These are phyloP conservation scores for Labeo rohita DNA, from an alignment of 2,113 vertebrate genomes.

Conservation along the genomic window DNA sequence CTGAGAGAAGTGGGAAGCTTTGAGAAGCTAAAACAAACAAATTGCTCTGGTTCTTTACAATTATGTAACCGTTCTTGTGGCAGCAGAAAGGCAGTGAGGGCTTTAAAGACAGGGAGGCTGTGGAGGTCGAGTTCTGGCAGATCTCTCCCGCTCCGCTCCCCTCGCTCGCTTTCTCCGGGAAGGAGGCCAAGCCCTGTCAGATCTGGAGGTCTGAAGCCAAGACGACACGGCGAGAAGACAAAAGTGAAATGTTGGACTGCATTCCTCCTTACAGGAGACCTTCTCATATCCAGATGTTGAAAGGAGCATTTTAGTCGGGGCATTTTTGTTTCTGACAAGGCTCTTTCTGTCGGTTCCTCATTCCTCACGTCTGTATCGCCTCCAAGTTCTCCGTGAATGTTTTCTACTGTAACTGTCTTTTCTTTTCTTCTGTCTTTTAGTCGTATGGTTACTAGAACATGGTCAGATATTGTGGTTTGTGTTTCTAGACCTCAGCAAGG, in stretches of 20 bases:
- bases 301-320: slow-evolving; percentile 35
- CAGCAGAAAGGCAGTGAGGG: slow-evolving; percentile 59
- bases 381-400: neutral
- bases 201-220: slow-evolving; percentile 56
- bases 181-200: slow-evolving; percentile 56
- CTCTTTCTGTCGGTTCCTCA: slow-evolving; percentile 12
- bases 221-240: slow-evolving; percentile 52
- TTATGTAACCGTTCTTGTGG: slow-evolving; percentile 64
- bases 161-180: slow-evolving; percentile 39
- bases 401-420: neutral
- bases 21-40: slow-evolving; percentile 60
- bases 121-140: slow-evolving; percentile 67
- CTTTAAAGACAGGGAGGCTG: slow-evolving; percentile 58
- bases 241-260: slow-evolving; percentile 51
- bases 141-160: slow-evolving; percentile 35
- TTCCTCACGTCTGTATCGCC: neutral
- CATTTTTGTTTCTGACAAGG: slow-evolving; percentile 11
- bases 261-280: slow-evolving; percentile 52
- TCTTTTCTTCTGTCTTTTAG: neutral
- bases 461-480: neutral
- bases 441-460: neutral
- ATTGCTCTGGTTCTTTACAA: slow-evolving; percentile 58
- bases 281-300: slow-evolving; percentile 55
- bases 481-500: neutral
- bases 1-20: slow-evolving; percentile 39